phyloP scores from a whole-genome alignment of 2,797 vertebrate genomes.

The Paedocypris micromegethes region DNA sequence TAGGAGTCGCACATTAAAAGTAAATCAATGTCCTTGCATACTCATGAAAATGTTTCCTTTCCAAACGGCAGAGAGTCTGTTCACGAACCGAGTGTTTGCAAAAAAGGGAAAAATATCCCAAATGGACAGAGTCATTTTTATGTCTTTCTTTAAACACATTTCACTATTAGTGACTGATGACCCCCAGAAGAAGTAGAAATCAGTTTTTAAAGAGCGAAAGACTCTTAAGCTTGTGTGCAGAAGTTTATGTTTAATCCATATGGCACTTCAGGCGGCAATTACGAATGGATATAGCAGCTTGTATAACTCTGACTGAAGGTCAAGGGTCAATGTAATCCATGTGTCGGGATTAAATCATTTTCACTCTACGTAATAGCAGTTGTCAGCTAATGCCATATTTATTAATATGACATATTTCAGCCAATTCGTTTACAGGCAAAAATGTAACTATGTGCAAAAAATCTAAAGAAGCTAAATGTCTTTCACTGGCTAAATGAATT shows the following conservation, averaged over 20 bases:
- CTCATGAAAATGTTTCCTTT: slow-evolving; percentile 41
- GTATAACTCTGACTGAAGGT: slow-evolving; percentile 5
- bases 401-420: no score
- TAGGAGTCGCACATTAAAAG: slow-evolving; percentile 45
- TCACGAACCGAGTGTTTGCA: slow-evolving; percentile 22
- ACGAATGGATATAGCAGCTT: slow-evolving; percentile 39
- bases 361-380: background rate
- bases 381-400: background rate
- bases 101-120: slow-evolving; percentile 17
- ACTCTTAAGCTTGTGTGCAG: slow-evolving; percentile 31
- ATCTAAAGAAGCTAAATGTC: no score
- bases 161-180: slow-evolving; percentile 36
- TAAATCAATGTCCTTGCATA: slow-evolving; percentile 41
- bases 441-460: no score
- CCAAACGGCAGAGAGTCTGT: slow-evolving; percentile 9
- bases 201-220: slow-evolving; percentile 36
- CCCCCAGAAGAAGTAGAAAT: slow-evolving; percentile 38
- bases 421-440: no score
- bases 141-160: slow-evolving; percentile 42
- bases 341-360: slow-evolving; percentile 19
- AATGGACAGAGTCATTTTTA: slow-evolving; percentile 40
- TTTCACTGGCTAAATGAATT: no score
- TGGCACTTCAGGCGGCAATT: slow-evolving; percentile 27
- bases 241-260: slow-evolving; percentile 37
- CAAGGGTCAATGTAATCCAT: slow-evolving; percentile 7